These are phyloP conservation scores for Tetragonisca angustula DNA, from an alignment of 2,888 invertebrate genomes.

Conservation along the genomic window DNA sequence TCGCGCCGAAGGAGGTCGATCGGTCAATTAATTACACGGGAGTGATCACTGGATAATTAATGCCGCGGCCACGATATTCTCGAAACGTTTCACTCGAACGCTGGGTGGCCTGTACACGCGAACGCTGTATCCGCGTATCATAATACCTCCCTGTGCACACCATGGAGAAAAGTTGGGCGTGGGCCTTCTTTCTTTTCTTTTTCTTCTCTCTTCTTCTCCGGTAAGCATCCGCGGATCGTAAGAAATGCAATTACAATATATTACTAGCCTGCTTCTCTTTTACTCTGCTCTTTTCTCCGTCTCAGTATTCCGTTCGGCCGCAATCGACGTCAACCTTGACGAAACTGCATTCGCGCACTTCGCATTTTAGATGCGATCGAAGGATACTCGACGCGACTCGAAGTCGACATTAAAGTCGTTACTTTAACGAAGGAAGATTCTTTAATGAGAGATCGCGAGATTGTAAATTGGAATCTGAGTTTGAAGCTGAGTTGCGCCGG, in stretches of 20 bases:
- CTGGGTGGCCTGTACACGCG: constrained; percentile 53
- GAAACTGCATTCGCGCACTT: background rate
- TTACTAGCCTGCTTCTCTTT: background rate
- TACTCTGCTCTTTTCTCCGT: background rate
- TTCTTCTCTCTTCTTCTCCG: too few species aligned
- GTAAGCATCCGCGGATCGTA: background rate
- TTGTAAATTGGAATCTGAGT: background rate
- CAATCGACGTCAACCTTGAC: constrained; percentile 13
- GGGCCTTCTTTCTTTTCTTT: background rate
- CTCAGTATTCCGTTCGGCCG: background rate
- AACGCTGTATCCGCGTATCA: background rate
- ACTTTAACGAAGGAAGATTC: background rate
- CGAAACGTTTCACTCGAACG: constrained; percentile 41
- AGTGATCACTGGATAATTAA: constrained; percentile 63
- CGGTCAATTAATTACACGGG: constrained; percentile 61
- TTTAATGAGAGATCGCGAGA: background rate
- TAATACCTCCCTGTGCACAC: background rate
- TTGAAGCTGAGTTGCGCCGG: background rate
- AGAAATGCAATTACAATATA: constrained; percentile 34
- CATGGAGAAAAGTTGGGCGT: background rate
- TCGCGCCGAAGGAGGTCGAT: constrained; percentile 51
- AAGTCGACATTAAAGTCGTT: background rate
- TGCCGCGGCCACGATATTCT: constrained; percentile 38
- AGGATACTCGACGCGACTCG: background rate
- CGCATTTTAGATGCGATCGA: constrained; percentile 6